A percentile compares a stretch with the other conserved stretches of the same genome.
These are phyloP conservation scores for Odontocerum albicorne DNA, from an alignment of 2,888 invertebrate species.

Conservation along the genomic window DNA sequence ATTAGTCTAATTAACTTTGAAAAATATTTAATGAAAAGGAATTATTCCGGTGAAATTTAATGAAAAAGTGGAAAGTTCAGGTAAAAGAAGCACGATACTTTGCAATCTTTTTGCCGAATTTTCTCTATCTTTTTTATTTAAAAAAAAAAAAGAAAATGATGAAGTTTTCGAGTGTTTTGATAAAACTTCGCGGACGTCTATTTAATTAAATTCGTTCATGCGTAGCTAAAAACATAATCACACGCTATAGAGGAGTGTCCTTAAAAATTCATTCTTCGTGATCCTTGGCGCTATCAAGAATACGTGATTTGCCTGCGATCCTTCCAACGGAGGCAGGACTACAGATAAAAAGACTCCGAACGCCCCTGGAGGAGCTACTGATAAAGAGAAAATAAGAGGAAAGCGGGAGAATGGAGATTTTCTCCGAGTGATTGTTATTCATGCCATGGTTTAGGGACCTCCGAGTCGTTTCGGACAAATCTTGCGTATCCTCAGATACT, in stretches of 20 bases:
- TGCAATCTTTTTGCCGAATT: neutral
- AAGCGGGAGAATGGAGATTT: conserved; percentile 12
- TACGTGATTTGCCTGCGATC: conserved; percentile 31
- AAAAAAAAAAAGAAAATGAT: neutral
- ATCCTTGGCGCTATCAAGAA: conserved; percentile 28
- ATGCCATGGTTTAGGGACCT: conserved; percentile 20
- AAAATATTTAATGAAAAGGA: no score
- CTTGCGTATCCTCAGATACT: conserved; percentile 23
- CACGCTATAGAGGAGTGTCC: conserved; percentile 14
- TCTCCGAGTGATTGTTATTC: conserved; percentile 31
- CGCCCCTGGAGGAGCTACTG: conserved; percentile 15
- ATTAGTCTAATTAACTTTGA: no score
- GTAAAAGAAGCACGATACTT: neutral
- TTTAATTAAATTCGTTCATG: neutral
- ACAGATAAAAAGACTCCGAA: conserved; percentile 13
- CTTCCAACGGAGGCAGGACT: conserved; percentile 6
- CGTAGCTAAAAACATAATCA: conserved; percentile 18
- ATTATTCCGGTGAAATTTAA: no score
- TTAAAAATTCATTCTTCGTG: conserved; percentile 35
- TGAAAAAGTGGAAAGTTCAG: no score
- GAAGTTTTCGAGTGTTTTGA: conserved; percentile 4
- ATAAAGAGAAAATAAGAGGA: conserved; percentile 29
- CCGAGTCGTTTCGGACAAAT: conserved; percentile 21
- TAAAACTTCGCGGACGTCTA: conserved; percentile 2
- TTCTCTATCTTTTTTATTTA: no score